Conservation (phyloP, 2,113 vertebrate genomes). For the Triplophysa dalaica region DNA sequence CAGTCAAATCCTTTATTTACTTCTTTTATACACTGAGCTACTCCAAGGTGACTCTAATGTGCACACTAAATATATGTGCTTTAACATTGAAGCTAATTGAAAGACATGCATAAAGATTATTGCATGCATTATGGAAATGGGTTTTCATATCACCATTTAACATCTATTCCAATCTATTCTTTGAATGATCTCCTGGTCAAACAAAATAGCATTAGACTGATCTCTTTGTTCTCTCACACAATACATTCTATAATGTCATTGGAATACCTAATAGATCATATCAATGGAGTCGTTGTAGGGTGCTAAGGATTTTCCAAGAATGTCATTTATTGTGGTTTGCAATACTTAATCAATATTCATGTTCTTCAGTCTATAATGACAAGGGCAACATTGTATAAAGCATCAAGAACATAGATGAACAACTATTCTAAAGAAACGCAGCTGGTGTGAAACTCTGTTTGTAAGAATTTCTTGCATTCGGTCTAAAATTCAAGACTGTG, state of each 20-base stretch:
- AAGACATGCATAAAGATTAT: background rate
- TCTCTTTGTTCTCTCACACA: background rate
- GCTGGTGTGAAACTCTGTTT: too few relatives aligned
- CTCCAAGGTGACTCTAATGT: background rate
- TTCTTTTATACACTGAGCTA: background rate
- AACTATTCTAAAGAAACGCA: background rate
- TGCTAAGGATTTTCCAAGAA: background rate
- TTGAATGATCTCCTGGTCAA: background rate
- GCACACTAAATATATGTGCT: background rate
- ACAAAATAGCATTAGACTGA: background rate
- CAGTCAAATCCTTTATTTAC: background rate
- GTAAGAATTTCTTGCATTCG: too few relatives aligned
- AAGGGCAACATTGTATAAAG: background rate
- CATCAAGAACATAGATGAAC: background rate
- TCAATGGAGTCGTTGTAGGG: background rate
- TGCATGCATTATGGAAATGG: background rate
- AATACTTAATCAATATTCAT: background rate
- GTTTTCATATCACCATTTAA: background rate
- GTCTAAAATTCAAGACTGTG: background rate
- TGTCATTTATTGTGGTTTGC: background rate
- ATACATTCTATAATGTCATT: background rate
- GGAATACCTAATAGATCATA: background rate
- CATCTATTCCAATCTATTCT: background rate
- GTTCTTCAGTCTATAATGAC: background rate
- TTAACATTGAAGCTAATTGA: background rate